phyloP scores from a whole-genome alignment of 2,113 vertebrate species.

The Laticauda colubrina region DNA sequence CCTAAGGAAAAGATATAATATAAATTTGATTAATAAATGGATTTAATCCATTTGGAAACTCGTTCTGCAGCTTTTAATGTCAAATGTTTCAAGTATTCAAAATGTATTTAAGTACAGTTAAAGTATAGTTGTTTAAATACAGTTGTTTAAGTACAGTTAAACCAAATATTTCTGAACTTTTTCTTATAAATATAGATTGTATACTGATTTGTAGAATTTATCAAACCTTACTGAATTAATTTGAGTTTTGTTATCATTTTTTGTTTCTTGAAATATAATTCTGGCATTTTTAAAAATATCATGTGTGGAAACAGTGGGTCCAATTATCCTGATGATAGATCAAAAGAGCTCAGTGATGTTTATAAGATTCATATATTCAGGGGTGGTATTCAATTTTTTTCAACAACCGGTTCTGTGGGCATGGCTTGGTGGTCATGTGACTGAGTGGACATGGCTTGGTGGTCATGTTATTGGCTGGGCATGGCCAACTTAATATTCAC shows the following conservation, averaged over 20 bases:
- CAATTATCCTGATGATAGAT: accelerated
- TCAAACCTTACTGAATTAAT: background rate
- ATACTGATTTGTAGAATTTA: background rate
- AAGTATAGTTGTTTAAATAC: no score
- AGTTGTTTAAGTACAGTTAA: accelerated
- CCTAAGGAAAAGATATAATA: background rate
- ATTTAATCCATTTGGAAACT: background rate
- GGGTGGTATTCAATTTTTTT: no score
- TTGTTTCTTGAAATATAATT: accelerated
- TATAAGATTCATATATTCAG: background rate
- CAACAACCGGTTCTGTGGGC: no score
- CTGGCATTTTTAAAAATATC: background rate
- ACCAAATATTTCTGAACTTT: background rate
- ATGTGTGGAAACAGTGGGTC: accelerated
- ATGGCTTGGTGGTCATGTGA: no score
- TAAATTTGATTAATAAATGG: background rate
- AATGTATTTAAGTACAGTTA: no score
- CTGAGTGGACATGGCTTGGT: no score
- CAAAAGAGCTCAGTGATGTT: background rate
- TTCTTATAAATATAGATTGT: background rate
- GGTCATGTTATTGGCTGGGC: no score
- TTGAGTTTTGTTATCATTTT: background rate
- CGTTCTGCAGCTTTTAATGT: background rate
- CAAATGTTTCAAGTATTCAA: background rate
- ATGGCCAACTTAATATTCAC: no score